These are phyloP conservation scores for Caenorhabditis sp. DNA, from an alignment of 2,888 invertebrate genomes.

Conservation along the genomic window DNA sequence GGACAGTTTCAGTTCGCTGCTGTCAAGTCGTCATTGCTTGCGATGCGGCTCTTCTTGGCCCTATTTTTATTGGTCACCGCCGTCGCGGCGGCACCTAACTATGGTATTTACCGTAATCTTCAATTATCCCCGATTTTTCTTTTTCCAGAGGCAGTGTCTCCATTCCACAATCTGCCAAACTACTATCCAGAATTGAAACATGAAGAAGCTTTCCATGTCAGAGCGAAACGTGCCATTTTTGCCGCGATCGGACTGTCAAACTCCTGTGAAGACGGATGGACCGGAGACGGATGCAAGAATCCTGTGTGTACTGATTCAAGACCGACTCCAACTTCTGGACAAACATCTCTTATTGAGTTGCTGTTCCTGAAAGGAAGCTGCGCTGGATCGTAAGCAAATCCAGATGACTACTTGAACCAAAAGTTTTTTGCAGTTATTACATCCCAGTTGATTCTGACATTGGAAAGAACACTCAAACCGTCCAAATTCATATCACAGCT, in stretches of 20 bases:
- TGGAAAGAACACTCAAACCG: constrained; percentile 21
- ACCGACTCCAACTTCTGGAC: constrained; percentile 40
- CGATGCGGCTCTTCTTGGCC: constrained; percentile 57
- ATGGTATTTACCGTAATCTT: constrained; percentile 20
- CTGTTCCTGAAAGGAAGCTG: constrained; percentile 64
- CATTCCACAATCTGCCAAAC: constrained; percentile 51
- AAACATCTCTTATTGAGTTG: constrained; percentile 48
- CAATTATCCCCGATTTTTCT: not conserved
- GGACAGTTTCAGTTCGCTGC: constrained; percentile 59
- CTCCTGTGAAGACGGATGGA: constrained; percentile 69
- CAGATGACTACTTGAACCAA: too few species aligned
- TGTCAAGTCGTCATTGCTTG: constrained; percentile 37
- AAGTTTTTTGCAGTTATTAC: constrained; percentile 52
- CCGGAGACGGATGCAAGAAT: constrained; percentile 68
- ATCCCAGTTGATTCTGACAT: constrained; percentile 62
- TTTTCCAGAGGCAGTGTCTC: constrained; percentile 25
- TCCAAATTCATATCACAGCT: constrained; percentile 63
- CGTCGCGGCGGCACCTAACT: constrained; percentile 45
- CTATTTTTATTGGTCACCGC: constrained; percentile 43
- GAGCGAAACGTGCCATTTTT: constrained; percentile 63
- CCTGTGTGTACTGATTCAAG: constrained; percentile 60
- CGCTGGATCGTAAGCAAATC: constrained; percentile 54
- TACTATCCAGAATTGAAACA: constrained; percentile 48
- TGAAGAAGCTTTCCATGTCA: constrained; percentile 36
- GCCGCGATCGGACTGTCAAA: constrained; percentile 61